These are phyloP conservation scores for Lithophane ornitopus DNA, from an alignment of 2,888 invertebrate genomes.

Conservation along the genomic window DNA sequence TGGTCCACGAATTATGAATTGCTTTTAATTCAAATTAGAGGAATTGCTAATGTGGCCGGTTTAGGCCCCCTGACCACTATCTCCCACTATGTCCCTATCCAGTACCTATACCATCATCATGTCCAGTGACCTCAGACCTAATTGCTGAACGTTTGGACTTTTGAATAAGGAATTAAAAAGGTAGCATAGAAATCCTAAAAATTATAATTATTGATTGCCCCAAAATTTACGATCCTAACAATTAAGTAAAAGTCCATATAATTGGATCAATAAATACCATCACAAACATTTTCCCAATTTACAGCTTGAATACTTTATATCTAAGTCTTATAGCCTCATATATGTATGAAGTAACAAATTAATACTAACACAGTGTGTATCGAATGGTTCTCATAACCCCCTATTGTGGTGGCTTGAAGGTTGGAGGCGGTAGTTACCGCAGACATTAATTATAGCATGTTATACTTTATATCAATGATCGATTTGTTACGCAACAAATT, in stretches of 20 bases:
- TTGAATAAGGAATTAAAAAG: no score
- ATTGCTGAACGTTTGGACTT: no score
- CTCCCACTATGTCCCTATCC: no score
- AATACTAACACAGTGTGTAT: conserved; percentile 38
- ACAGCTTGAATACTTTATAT: conserved; percentile 29
- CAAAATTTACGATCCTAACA: neutral
- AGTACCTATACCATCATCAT: no score
- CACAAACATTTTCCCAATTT: conserved; percentile 27
- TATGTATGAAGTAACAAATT: conserved; percentile 45
- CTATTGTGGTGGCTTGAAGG: conserved; percentile 48
- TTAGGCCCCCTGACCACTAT: no score
- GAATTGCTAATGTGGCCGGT: no score
- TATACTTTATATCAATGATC: conserved; percentile 49
- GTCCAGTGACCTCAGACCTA: no score
- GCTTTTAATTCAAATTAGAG: no score
- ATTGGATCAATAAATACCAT: conserved; percentile 37
- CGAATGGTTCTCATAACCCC: conserved; percentile 54
- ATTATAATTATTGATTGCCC: neutral
- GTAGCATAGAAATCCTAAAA: neutral
- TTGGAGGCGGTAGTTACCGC: conserved; percentile 36
- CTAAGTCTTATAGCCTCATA: conserved; percentile 5
- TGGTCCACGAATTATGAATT: no score
- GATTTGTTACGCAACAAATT: conserved; percentile 49
- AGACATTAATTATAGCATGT: conserved; percentile 46
- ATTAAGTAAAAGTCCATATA: conserved; percentile 13